Base-by-base conservation (phyloP, 2,113 vertebrate genomes). In the Platichthys flesus region DNA sequence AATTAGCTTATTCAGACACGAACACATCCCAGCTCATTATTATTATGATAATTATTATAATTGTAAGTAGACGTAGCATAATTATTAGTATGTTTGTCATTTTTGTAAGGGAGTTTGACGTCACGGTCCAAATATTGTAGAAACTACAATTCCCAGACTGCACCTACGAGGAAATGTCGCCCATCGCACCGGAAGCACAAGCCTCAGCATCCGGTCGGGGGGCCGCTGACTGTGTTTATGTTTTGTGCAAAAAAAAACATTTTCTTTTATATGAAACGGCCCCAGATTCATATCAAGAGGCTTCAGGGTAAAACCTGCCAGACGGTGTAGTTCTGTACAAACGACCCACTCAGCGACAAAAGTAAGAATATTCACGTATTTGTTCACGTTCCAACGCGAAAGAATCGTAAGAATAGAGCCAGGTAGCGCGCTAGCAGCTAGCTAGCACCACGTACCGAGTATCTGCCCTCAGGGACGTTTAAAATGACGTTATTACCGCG, bases 261-360 rank as follows among this genome's bases (percentile, higher is more conserved):
- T 79, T 14, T 73, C 54, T 68, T 1, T 62, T 21, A 3, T 55
- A 57, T 5, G 1, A 15, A 70, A 47, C 21, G 26, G 40, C 31
- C 20, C 16, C 31, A 7, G 10, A 47, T 2, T 12, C 2, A 20
- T 28, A 35, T 2, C 1, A 7, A n/a, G 14, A 54, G 14, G 4
- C 18, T 16, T 55, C 10, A 24, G 2, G 65, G 57, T 20, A 1
- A 55, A 76, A 81, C 60, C 67, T 54, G 20, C n/a, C 3, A 42
- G 21, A 23, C 74, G 62, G 75, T 51, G 40, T 9, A 2, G 15
- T 90, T 88, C 75, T 82, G 52, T 54, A 31, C 40, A 49, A 78
- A 72, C 74, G 84, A 80, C 65, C 13, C 45, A 64, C 23, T 76
- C 74, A 72, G 18, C 56, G 79, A 85, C 56, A 90, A 93, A 93